Conservation (phyloP, 2,888 invertebrate genomes). For the Drepanosiphum platanoidis region DNA sequence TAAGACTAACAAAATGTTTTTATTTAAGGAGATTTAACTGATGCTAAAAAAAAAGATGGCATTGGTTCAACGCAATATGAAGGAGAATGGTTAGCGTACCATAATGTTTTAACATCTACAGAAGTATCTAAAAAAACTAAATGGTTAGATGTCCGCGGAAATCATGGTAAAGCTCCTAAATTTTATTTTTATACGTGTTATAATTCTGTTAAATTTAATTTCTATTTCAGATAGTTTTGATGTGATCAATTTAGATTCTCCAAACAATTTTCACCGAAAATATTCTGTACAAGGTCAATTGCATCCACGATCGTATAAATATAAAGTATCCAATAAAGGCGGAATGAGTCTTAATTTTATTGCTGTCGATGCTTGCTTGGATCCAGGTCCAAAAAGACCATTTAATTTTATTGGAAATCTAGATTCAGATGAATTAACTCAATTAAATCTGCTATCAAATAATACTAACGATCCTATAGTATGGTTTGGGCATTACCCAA, state of each 20-base stretch:
- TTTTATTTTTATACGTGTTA: not conserved
- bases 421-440: slow-evolving; percentile 64
- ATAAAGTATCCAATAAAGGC: slow-evolving; percentile 70
- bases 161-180: slow-evolving; percentile 77
- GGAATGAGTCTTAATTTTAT: slow-evolving; percentile 81
- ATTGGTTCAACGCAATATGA: slow-evolving; percentile 83
- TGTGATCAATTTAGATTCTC: slow-evolving; percentile 75
- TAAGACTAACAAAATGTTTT: not conserved
- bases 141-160: slow-evolving; percentile 91
- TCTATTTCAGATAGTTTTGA: slow-evolving; percentile 85
- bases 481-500: slow-evolving; percentile 93
- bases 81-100: slow-evolving; percentile 85
- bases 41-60: slow-evolving; percentile 82
- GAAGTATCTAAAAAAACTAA: slow-evolving; percentile 76
- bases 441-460: slow-evolving; percentile 68
- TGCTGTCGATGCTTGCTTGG: slow-evolving; percentile 86
- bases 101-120: slow-evolving; percentile 75
- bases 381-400: slow-evolving; percentile 86
- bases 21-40: slow-evolving; percentile 80
- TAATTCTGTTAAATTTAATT: not conserved
- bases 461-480: slow-evolving; percentile 62
- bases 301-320: slow-evolving; percentile 79
- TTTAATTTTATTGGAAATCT: slow-evolving; percentile 88
- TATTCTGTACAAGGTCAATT: slow-evolving; percentile 81
- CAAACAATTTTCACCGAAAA: slow-evolving; percentile 79